phyloP scores from a whole-genome alignment of 1,140 invertebrate species.

The Stenopsyche tienmushanensis region DNA sequence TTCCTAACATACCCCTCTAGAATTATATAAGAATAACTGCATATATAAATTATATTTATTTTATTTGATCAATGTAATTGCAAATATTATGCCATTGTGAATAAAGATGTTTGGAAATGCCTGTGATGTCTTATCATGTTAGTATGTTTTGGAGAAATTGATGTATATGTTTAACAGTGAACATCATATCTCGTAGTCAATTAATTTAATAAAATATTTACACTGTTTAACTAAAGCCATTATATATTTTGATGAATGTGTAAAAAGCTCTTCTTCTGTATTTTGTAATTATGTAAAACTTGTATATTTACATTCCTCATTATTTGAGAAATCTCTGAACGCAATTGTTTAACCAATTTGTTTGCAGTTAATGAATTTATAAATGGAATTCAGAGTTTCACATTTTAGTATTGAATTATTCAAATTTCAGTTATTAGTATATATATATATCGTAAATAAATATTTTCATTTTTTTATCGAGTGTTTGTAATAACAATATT shows the following conservation, averaged over 20 bases:
- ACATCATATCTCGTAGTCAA: constrained; percentile 23
- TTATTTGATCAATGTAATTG: constrained; percentile 5
- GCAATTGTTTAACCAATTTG: too few species aligned
- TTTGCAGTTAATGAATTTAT: too few species aligned
- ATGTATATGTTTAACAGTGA: constrained; percentile 22
- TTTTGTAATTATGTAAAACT: constrained; percentile 16
- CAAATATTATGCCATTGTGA: constrained; percentile 16
- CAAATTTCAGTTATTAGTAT: too few species aligned
- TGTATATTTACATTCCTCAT: constrained; percentile 23
- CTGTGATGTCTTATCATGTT: constrained; percentile 23
- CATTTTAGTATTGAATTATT: too few species aligned
- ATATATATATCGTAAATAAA: too few species aligned
- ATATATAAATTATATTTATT: not conserved
- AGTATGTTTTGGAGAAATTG: constrained; percentile 12
- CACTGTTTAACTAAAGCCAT: constrained; percentile 10
- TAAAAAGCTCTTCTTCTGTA: constrained; percentile 3
- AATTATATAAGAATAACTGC: too few species aligned
- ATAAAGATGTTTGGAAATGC: constrained; percentile 15
- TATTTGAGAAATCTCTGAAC: too few species aligned
- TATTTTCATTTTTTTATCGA: too few species aligned
- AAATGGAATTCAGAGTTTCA: too few species aligned
- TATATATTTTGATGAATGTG: not conserved
- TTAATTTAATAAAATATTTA: constrained; percentile 19
- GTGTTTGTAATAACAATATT: too few species aligned
- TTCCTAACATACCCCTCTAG: constrained; percentile 10